Evolutionary conservation across 2,113 vertebrate genomes (phyloP).

Genomic region (Elephas maximus): DNA sequence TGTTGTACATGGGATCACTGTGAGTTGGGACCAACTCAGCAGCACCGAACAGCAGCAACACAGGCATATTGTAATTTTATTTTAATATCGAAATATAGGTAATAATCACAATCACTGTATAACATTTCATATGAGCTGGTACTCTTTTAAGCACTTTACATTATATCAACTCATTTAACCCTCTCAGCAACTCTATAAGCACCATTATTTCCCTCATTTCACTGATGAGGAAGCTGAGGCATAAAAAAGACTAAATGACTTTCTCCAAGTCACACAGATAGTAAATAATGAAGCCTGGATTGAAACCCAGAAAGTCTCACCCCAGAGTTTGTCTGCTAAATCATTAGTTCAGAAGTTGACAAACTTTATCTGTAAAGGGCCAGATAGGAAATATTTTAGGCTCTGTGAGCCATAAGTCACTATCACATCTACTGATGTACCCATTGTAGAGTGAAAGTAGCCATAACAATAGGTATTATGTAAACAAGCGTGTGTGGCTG

Average conservation of each 20-base stretch:
- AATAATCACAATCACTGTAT: background rate
- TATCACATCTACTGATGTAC: background rate
- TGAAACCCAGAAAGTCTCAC: background rate
- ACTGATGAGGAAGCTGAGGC: background rate
- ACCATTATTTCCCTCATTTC: background rate
- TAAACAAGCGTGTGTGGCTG: background rate
- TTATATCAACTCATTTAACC: background rate
- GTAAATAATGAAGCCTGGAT: background rate
- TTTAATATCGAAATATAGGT: background rate
- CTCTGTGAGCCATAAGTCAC: background rate
- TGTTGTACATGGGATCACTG: too few relatives aligned
- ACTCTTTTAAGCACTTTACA: background rate
- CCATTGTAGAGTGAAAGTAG: background rate
- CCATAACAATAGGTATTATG: background rate
- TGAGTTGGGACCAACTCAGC: too few relatives aligned
- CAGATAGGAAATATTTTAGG: background rate
- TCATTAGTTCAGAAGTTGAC: accelerated
- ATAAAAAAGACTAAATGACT: background rate
- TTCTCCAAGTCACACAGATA: background rate
- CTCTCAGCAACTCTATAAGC: background rate
- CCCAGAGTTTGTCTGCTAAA: background rate
- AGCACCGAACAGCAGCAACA: too few relatives aligned
- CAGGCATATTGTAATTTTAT: background rate
- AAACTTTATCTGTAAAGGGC: background rate
- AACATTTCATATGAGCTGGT: background rate